Conservation (phyloP, 2,888 invertebrate genomes). For the Gymnocheta viridis region DNA sequence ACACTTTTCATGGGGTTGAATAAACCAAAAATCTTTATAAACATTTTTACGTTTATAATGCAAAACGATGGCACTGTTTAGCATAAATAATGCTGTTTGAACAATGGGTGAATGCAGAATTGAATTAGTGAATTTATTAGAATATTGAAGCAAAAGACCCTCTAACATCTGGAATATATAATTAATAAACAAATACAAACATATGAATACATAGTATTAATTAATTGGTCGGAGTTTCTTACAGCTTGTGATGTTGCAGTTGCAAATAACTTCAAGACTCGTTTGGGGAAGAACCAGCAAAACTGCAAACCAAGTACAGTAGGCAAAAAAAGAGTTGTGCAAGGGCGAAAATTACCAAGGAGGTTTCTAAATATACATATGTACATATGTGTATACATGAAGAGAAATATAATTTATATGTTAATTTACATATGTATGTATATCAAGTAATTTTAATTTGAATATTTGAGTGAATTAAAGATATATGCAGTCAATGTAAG, state of each 20-base stretch:
- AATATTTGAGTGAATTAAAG: no score
- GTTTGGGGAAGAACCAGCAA: slow-evolving; percentile 63
- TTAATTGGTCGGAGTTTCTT: slow-evolving; percentile 60
- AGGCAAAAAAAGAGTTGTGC: slow-evolving; percentile 72
- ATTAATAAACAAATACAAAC: not conserved
- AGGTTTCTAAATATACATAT: slow-evolving; percentile 63
- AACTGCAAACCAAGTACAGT: slow-evolving; percentile 70
- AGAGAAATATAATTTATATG: not conserved
- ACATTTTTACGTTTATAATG: slow-evolving; percentile 70
- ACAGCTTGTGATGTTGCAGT: slow-evolving; percentile 75
- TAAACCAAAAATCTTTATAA: slow-evolving; percentile 76
- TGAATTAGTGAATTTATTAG: slow-evolving; percentile 68
- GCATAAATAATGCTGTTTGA: slow-evolving; percentile 77
- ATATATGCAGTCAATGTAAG: not conserved
- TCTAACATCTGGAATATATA: slow-evolving; percentile 72
- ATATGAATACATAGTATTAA: not conserved
- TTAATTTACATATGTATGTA: not conserved
- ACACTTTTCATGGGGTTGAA: slow-evolving; percentile 67
- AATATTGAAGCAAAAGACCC: slow-evolving; percentile 71
- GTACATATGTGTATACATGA: no score
- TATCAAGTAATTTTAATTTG: not conserved
- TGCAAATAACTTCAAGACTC: slow-evolving; percentile 72
- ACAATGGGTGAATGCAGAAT: slow-evolving; percentile 70
- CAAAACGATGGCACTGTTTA: slow-evolving; percentile 74
- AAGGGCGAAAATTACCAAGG: slow-evolving; percentile 71